A percentile compares a stretch with the other conserved stretches of the same genome.
Conservation (phyloP, 2,888 invertebrate species). For the Gymnosoma rotundatum region DNA sequence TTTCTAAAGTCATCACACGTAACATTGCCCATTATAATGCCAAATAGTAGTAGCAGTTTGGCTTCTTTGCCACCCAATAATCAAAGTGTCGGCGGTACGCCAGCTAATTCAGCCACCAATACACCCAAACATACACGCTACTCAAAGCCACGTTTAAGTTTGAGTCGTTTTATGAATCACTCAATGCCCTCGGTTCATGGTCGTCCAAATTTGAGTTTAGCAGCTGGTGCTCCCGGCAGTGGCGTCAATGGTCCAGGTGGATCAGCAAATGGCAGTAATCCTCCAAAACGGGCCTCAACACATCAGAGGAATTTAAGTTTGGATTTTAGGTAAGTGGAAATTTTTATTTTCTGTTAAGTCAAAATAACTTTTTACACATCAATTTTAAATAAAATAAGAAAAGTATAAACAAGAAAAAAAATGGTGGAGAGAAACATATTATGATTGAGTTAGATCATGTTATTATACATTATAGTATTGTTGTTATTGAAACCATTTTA, state of each 20-base stretch:
- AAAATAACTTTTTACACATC: not conserved
- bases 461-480: too few species aligned
- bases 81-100: conserved; percentile 68
- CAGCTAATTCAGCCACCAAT: conserved; percentile 79
- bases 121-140: conserved; percentile 81
- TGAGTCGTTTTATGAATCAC: conserved; percentile 81
- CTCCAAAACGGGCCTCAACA: conserved; percentile 82
- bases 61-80: conserved; percentile 72
- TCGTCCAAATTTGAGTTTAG: conserved; percentile 78
- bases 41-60: conserved; percentile 75
- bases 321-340: conserved; percentile 89
- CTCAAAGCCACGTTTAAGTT: conserved; percentile 80
- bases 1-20: conserved; percentile 76
- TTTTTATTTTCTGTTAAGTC: not conserved
- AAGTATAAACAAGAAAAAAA: too few species aligned
- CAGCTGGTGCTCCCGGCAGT: conserved; percentile 57
- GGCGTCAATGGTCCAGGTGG: conserved; percentile 58
- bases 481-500: too few species aligned
- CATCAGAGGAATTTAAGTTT: conserved; percentile 95
- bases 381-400: too few species aligned
- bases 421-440: too few species aligned
- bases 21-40: conserved; percentile 79
- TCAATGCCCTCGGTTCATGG: conserved; percentile 82
- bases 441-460: too few species aligned
- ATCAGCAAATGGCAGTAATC: conserved; percentile 72